phyloP scores from a whole-genome alignment of 1,140 invertebrate genomes.

The Drosophila ficusphila region DNA sequence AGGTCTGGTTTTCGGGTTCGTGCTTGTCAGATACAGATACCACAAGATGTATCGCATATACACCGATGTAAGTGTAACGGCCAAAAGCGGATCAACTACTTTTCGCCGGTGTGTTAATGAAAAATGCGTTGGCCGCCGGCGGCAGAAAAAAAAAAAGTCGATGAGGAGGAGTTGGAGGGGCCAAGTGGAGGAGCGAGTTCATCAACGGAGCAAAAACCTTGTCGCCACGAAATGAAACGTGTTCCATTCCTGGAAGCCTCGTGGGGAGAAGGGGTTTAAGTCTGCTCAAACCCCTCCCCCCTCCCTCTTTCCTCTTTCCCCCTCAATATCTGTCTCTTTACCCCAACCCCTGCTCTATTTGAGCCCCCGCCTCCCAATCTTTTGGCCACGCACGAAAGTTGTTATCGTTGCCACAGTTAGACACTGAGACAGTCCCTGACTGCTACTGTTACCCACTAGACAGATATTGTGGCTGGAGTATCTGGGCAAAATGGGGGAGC shows the following conservation, averaged over 20 bases:
- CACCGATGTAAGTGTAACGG: constrained; percentile 51
- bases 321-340: neutral
- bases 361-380: neutral
- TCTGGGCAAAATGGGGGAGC: constrained; percentile 10
- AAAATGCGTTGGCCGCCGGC: constrained; percentile 70
- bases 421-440: constrained; percentile 43
- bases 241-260: constrained; percentile 34
- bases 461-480: constrained; percentile 13
- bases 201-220: constrained; percentile 76
- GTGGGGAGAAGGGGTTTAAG: neutral
- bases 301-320: no score
- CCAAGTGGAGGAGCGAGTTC: constrained; percentile 40
- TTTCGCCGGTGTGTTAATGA: constrained; percentile 63
- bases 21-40: constrained; percentile 48
- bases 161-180: neutral
- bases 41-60: constrained; percentile 48
- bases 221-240: constrained; percentile 62
- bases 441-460: constrained; percentile 49
- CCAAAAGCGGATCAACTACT: constrained; percentile 73
- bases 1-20: constrained; percentile 72
- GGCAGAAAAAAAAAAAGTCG: neutral
- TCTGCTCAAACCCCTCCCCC: constrained; percentile 22
- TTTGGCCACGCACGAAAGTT: constrained; percentile 62
- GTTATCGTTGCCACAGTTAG: constrained; percentile 69
- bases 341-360: neutral